Base-by-base conservation (phyloP, 1,140 invertebrate genomes). In the Rhynchophorus ferrugineus region DNA sequence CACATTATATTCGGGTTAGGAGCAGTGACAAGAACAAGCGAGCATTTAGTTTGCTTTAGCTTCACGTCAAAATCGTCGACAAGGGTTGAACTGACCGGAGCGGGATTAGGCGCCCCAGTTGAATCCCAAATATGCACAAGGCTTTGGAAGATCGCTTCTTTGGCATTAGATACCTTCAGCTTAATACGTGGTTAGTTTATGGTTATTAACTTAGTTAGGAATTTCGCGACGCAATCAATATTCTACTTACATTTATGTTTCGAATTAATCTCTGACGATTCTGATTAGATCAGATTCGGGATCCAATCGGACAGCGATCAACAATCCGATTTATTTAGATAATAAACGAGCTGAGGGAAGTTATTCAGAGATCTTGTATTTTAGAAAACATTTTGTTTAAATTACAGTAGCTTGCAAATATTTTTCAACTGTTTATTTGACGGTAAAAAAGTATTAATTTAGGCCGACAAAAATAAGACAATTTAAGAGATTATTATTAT, bases 101-200 rank as follows among this genome's bases (percentile, higher is more conserved):
- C 16, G 38, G 18, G n/a, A 18, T 18, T n/a, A 9, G 14, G 24
- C 24, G 3, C 16, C 17, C 38, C 16, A 41, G 38, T 41, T 41
- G 38, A 41, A 41, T 41, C 18, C 38, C 38, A 41, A 41, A 41
- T 41, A 41, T 41, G 38, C 38, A 41, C 38, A 41, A 18, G 38
- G 38, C 38, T 20, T 20, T 17, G 38, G 16, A 41, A 41, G 38
- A 41, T 41, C 20, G 38, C 38, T 41, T 41, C 38, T 18, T 41
- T 41, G 38, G 38, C 38, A 41, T 41, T 41, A 41, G 38, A 41
- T 41, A 41, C 38, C 38, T 41, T 18, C 38, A 18, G 38, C 38
- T 18, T 41, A 41, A 41, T 41, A 41, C 38, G 38, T 41, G 38
- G 38, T 41, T 41, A 41, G 38, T 41, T 41, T 41, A 41, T 41